Percentiles rank a stretch among this genome's conserved stretches.
Evolutionary conservation across 2,888 invertebrate genomes (phyloP).

Genomic region (Caenorhabditis zanzibari): DNA sequence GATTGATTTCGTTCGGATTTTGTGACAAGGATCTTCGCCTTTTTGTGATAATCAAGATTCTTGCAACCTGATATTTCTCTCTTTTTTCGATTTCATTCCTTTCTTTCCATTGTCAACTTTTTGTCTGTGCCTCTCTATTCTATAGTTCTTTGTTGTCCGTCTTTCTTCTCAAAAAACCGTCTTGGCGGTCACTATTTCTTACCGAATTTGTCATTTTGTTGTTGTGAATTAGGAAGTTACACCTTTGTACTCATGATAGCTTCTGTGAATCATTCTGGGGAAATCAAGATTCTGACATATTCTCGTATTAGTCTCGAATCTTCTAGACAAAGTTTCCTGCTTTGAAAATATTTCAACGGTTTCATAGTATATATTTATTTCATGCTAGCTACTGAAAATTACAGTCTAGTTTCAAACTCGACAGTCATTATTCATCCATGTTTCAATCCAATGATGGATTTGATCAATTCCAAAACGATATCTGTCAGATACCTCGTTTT

Average conservation of each 20-base stretch:
- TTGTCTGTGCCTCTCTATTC: slow-evolving; percentile 44
- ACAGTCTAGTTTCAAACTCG: neutral
- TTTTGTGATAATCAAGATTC: slow-evolving; percentile 20
- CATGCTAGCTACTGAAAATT: too few relatives aligned
- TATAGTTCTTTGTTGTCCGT: slow-evolving; percentile 37
- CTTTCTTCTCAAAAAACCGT: slow-evolving; percentile 36
- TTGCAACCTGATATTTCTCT: slow-evolving; percentile 20
- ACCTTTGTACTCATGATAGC: neutral
- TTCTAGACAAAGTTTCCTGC: neutral
- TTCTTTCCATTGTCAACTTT: slow-evolving; percentile 19
- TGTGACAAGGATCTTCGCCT: neutral
- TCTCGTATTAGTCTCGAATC: neutral
- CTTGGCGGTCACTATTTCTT: slow-evolving; percentile 47
- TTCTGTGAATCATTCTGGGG: neutral
- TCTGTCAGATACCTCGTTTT: neutral
- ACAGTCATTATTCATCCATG: neutral
- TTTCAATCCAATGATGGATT: neutral
- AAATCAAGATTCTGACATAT: slow-evolving; percentile 1
- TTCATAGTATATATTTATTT: too few relatives aligned
- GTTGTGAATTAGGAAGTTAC: slow-evolving; percentile 1
- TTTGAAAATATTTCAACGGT: too few relatives aligned
- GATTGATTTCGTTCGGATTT: slow-evolving; percentile 12
- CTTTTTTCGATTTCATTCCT: slow-evolving; percentile 26
- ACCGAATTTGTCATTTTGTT: slow-evolving; percentile 19
- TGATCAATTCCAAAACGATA: slow-evolving; percentile 5